Conservation (phyloP, 2,113 vertebrate species). For the Xenotilapia caudafasciata region DNA sequence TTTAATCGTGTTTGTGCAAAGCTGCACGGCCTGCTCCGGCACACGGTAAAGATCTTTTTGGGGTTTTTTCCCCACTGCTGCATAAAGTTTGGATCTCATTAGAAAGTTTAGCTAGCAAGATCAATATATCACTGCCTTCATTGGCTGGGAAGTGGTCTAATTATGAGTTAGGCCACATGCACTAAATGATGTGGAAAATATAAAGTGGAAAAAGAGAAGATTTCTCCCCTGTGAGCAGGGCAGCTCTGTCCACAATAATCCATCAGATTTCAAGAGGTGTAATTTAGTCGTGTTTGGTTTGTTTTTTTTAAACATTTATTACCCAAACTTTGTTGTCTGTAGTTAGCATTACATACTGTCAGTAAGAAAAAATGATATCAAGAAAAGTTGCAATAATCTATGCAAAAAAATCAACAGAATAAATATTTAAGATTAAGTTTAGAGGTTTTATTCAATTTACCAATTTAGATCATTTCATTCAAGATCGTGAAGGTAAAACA, state of each 20-base stretch:
- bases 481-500: background rate
- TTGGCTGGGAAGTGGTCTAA: background rate
- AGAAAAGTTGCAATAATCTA: background rate
- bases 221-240: background rate
- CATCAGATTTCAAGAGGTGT: background rate
- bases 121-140: background rate
- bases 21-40: background rate
- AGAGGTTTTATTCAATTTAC: background rate
- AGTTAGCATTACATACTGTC: background rate
- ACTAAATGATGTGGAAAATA: background rate
- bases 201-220: background rate
- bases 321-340: background rate
- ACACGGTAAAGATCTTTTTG: background rate
- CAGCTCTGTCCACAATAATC: background rate
- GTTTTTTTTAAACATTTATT: background rate
- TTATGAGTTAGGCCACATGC: background rate
- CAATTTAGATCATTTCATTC: background rate
- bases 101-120: background rate
- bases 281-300: background rate
- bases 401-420: background rate
- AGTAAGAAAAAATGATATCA: background rate
- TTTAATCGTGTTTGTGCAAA: background rate
- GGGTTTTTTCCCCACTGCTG: rapidly evolving
- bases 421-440: background rate
- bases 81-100: slow-evolving; percentile 14